Evolutionary conservation across 2,113 vertebrate species (phyloP).

Genomic region (Myiozetetes cayanensis): DNA sequence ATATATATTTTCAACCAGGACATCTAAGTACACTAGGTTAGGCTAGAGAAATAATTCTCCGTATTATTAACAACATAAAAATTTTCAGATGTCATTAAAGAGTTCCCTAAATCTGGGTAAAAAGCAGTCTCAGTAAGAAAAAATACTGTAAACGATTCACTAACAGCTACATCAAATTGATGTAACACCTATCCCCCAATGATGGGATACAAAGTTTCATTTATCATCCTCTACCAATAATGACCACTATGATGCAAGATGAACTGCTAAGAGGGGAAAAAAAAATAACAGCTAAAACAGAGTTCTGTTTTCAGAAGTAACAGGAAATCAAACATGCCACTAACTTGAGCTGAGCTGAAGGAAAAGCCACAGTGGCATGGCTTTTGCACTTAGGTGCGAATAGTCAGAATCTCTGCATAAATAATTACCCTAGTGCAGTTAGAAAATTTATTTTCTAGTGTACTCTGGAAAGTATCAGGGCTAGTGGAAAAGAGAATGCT

Average conservation of each 20-base stretch:
- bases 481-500: neutral
- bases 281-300: neutral
- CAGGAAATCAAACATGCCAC: accelerated
- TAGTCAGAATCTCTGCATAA: neutral
- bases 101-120: neutral
- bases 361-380: neutral
- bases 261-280: neutral
- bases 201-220: neutral
- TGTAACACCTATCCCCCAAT: neutral
- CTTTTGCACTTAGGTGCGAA: neutral
- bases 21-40: neutral
- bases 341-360: neutral
- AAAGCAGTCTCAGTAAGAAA: neutral
- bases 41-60: neutral
- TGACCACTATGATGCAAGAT: neutral
- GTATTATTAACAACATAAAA: neutral
- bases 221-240: neutral
- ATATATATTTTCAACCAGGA: neutral
- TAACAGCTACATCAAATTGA: neutral
- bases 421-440: neutral
- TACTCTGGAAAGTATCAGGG: neutral
- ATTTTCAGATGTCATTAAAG: neutral
- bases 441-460: neutral
- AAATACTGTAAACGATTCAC: neutral
- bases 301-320: neutral